Percentiles rank a stretch among this genome's conserved stretches.
These are phyloP conservation scores for Hippopotamyrus pictus DNA, from an alignment of 2,797 vertebrate species.

Conservation along the genomic window DNA sequence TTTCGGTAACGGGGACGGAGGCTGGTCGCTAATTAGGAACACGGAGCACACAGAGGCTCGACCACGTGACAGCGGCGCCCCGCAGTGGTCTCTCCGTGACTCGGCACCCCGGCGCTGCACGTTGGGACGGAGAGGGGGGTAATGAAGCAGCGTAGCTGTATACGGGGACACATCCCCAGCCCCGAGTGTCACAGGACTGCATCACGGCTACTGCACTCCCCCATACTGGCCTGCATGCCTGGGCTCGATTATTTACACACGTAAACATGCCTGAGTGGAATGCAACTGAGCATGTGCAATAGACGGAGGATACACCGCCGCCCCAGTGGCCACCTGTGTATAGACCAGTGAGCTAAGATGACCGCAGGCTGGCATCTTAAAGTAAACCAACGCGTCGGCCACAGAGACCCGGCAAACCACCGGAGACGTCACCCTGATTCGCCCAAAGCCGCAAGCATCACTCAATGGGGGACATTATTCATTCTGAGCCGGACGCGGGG, in stretches of 20 bases:
- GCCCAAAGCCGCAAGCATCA: background rate
- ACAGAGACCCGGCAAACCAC: background rate
- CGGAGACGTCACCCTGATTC: background rate
- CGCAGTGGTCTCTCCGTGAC: background rate
- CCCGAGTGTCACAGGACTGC: background rate
- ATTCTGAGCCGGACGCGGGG: background rate
- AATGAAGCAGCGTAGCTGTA: background rate
- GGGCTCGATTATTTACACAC: background rate
- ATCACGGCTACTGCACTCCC: background rate
- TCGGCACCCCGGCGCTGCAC: background rate
- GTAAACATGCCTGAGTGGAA: background rate
- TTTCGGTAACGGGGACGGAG: background rate
- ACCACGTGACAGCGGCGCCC: background rate
- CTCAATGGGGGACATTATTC: background rate
- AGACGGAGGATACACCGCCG: background rate
- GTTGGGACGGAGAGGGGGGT: background rate
- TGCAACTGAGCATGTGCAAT: background rate
- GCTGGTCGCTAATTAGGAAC: background rate
- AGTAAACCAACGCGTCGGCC: background rate
- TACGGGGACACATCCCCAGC: background rate
- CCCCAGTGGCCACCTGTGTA: background rate
- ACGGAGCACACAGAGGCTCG: background rate
- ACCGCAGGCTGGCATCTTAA: background rate
- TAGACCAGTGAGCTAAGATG: background rate
- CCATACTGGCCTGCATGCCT: background rate